Conservation (phyloP, 23 tunicate species). For the Pegea sp. region DNA sequence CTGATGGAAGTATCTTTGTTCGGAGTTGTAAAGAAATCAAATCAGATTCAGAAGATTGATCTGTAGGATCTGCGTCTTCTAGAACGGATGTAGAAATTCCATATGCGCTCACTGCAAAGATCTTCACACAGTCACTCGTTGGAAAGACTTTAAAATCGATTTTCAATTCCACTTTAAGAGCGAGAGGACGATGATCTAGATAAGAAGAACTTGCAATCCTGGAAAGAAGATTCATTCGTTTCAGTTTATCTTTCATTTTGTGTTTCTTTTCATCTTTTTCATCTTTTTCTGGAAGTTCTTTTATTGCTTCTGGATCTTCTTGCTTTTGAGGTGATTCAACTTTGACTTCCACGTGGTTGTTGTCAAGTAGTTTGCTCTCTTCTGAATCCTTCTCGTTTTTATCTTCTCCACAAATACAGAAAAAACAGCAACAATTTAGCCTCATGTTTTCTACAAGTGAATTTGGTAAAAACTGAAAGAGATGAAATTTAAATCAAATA, state of each 20-base stretch:
- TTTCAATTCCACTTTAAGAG: constrained; percentile 6
- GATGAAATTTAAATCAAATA: too few species aligned
- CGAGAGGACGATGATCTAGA: not conserved
- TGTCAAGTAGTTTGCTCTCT: constrained; percentile 9
- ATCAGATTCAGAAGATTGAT: constrained; percentile 5
- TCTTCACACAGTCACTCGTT: constrained; percentile 24
- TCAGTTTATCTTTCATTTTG: constrained; percentile 29
- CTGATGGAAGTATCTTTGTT: constrained; percentile 52
- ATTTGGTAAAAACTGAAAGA: too few species aligned
- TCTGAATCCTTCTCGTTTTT: constrained; percentile 12
- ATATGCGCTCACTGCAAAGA: constrained; percentile 57
- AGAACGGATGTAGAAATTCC: constrained; percentile 6
- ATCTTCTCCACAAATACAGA: constrained; percentile 45
- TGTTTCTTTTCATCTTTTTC: constrained; percentile 7
- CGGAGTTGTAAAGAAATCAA: constrained; percentile 15
- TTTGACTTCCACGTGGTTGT: constrained; percentile 6
- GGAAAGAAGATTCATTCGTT: constrained; percentile 23
- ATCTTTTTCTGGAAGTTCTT: constrained; percentile 7
- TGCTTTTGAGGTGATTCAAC: constrained; percentile 1
- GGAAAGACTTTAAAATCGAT: constrained; percentile 48
- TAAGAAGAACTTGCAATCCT: not conserved
- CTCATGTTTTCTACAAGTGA: too few species aligned
- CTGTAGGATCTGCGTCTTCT: constrained; percentile 6
- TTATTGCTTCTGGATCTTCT: constrained; percentile 1
- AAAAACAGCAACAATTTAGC: constrained; percentile 61